Percentiles rank a stretch among this genome's conserved stretches.
phyloP scores from a whole-genome alignment of 2,113 vertebrate genomes.

The Chinchilla lanigera region DNA sequence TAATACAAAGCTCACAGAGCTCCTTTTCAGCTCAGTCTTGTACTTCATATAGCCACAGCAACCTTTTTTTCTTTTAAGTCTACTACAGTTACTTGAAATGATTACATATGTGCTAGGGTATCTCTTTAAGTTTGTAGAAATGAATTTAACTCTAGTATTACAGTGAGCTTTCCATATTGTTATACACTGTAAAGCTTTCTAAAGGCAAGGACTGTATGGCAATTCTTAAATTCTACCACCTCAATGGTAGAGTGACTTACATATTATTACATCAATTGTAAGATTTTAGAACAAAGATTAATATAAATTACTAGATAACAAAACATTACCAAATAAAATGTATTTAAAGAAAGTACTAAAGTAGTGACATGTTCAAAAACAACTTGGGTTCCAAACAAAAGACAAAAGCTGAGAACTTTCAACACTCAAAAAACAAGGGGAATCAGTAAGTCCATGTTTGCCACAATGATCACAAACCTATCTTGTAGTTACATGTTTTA shows the following conservation, averaged over 20 bases:
- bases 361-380: conserved; percentile 9
- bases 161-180: conserved; percentile 13
- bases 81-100: conserved; percentile 46
- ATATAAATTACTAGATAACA: conserved; percentile 21
- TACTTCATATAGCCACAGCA: conserved; percentile 13
- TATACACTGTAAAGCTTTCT: conserved; percentile 25
- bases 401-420: neutral
- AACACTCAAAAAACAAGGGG: neutral
- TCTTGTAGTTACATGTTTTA: neutral
- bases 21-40: conserved; percentile 41
- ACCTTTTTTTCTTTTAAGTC: neutral
- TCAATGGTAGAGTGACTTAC: neutral
- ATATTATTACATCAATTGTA: neutral
- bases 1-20: neutral
- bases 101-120: neutral
- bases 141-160: conserved; percentile 46
- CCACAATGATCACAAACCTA: neutral
- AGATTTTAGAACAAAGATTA: conserved; percentile 45
- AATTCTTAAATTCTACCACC: conserved; percentile 47
- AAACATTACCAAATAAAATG: conserved; percentile 55
- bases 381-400: neutral
- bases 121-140: conserved; percentile 51
- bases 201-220: conserved; percentile 11
- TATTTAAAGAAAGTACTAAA: conserved; percentile 26
- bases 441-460: neutral